phyloP scores from a whole-genome alignment of 2,888 invertebrate genomes.

The Mechanitis mazaeus region DNA sequence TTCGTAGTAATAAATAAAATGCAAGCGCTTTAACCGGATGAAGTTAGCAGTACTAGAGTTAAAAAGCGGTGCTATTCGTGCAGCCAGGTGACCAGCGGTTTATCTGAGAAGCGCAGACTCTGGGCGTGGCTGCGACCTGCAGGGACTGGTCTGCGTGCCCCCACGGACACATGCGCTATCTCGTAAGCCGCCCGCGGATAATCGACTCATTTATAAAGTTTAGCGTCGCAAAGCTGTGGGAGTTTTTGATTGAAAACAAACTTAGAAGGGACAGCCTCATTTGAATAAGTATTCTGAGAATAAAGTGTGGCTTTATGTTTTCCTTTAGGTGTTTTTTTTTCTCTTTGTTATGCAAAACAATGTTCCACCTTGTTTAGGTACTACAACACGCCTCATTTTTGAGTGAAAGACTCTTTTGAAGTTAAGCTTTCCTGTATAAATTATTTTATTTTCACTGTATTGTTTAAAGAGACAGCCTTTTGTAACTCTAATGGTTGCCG shows the following conservation, averaged over 20 bases:
- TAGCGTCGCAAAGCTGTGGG: constrained; percentile 74
- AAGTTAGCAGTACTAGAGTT: constrained; percentile 72
- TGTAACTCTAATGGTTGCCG: constrained; percentile 65
- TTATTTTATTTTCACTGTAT: constrained; percentile 75
- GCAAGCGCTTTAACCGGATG: constrained; percentile 62
- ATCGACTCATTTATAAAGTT: constrained; percentile 77
- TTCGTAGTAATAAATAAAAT: constrained; percentile 69
- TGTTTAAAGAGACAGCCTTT: constrained; percentile 68
- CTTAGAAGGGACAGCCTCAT: constrained; percentile 77
- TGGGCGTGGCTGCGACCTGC: constrained; percentile 22
- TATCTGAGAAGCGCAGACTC: constrained; percentile 65
- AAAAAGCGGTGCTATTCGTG: constrained; percentile 75
- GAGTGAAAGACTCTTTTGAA: constrained; percentile 77
- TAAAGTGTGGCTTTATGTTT: constrained; percentile 78
- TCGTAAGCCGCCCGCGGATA: constrained; percentile 63
- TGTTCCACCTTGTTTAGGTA: constrained; percentile 77
- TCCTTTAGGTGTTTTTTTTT: constrained; percentile 75
- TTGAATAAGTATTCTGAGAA: constrained; percentile 77
- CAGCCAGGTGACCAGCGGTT: constrained; percentile 73
- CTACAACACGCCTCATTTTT: constrained; percentile 77
- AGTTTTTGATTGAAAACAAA: constrained; percentile 78
- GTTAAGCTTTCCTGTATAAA: constrained; percentile 76
- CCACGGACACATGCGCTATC: constrained; percentile 52
- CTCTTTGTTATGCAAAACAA: constrained; percentile 77
- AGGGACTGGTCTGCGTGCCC: constrained; percentile 12